Base-by-base conservation (phyloP, 1,140 invertebrate species). In the Melanaphis sacchari region DNA sequence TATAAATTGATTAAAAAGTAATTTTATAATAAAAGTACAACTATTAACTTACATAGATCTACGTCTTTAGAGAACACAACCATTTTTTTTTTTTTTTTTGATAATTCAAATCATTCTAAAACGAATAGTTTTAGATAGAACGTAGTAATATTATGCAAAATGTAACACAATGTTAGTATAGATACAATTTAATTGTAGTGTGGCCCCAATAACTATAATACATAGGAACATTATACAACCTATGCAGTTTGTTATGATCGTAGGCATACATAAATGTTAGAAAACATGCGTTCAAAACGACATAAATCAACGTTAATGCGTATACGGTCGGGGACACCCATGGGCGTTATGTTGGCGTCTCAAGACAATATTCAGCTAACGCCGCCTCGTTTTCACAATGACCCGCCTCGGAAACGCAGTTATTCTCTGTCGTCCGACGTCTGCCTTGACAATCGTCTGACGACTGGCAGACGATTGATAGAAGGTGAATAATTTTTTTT, bases 341-440 rank as follows among this genome's bases (percentile, higher is more conserved):
- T 76, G 59, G 59, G 59, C 59, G 59, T 76, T 76, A 76, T 76
- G 59, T 76, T 76, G 59, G 59, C 59, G 59, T 76, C 59, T 76
- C n/a, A n/a, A 76, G 59, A 76, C n/a, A n/a, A 21, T 76, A 76
- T 76, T 76, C 59, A 76, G 31, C 59, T 76, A 76, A 76, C 59
- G 59, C 59, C 59, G 59, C 59, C 59, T 76, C 59, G 59, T 18
- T n/a, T n/a, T 76, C 31, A 76, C 59, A 76, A n/a, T 76, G 59
- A 76, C 59, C 59, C 59, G 59, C 59, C 59, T 76, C 31, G 59
- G 59, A 76, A 76, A 76, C 31, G 59, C 59, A 76, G 59, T 76
- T 76, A 76, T 76, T 76, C 59, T 76, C n/a, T 76, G 59, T 76
- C 59, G 59, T 76, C n/a, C 15, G 59, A 76, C 59, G 31, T 76